Conservation (phyloP, 2,888 invertebrate species). For the Stegophylla sp. region DNA sequence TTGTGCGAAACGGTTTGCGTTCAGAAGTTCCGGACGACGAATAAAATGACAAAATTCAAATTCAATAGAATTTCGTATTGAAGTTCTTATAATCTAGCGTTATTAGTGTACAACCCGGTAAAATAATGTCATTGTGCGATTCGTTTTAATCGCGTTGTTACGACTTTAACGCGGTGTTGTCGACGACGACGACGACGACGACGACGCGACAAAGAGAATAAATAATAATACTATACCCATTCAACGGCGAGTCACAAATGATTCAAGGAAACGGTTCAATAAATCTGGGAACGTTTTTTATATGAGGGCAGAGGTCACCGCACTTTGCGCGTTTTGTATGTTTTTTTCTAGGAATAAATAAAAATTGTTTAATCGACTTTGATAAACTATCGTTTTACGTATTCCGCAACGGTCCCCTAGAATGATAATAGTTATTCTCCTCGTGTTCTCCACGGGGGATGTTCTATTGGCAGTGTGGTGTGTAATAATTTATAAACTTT, state of each 20-base stretch:
- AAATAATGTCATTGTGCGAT: constrained; percentile 13
- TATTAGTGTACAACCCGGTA: neutral
- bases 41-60: neutral
- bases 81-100: neutral
- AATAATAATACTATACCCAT: constrained; percentile 5
- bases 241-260: neutral
- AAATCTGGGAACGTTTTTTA: constrained; percentile 8
- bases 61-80: neutral
- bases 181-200: no score
- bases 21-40: neutral
- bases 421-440: neutral
- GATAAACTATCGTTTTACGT: constrained; percentile 12
- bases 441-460: no score
- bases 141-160: constrained; percentile 16
- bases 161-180: constrained; percentile 3
- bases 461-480: no score
- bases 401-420: neutral
- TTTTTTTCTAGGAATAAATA: constrained; percentile 8
- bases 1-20: no score
- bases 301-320: constrained; percentile 10
- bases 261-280: constrained; percentile 30
- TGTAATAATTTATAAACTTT: neutral
- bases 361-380: constrained; percentile 35
- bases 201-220: constrained; percentile 19
- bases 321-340: no score